Conservation (phyloP, 2,888 invertebrate genomes). For the Ormyrus labotus region DNA sequence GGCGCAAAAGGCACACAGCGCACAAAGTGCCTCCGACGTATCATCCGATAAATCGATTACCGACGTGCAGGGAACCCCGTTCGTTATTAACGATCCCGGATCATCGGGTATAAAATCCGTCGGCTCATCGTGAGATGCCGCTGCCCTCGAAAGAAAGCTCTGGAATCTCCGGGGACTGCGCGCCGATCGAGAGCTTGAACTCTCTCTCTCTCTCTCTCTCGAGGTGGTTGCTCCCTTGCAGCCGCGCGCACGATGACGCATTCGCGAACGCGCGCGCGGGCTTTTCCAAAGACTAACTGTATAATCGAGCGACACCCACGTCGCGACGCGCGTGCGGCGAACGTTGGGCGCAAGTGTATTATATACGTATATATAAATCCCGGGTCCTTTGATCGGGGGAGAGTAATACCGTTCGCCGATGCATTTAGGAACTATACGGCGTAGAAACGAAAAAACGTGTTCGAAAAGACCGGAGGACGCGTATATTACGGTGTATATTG, state of each 20-base stretch:
- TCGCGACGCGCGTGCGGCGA: background rate
- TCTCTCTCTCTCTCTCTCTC: background rate
- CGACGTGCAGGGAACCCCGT: background rate
- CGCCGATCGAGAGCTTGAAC: constrained; percentile 11
- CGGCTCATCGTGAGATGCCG: background rate
- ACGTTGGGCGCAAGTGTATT: background rate
- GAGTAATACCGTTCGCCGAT: too few relatives aligned
- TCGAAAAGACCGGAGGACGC: too few relatives aligned
- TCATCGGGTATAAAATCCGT: background rate
- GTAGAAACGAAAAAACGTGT: too few relatives aligned
- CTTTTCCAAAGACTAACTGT: constrained; percentile 62
- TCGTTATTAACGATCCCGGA: background rate
- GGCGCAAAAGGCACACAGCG: too few relatives aligned
- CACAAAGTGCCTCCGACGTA: background rate
- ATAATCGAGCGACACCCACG: constrained; percentile 57
- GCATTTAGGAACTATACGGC: too few relatives aligned
- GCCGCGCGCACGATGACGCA: constrained; percentile 60
- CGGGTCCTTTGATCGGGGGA: too few relatives aligned
- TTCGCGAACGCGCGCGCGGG: constrained; percentile 44
- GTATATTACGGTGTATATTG: too few relatives aligned
- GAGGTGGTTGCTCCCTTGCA: constrained; percentile 52
- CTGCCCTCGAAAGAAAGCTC: too few relatives aligned
- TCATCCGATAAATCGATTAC: background rate
- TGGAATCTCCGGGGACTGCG: too few relatives aligned
- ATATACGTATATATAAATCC: background rate